Evolutionary conservation across 2,113 vertebrate species (phyloP).

Genomic region (Crotophaga sulcirostris): DNA sequence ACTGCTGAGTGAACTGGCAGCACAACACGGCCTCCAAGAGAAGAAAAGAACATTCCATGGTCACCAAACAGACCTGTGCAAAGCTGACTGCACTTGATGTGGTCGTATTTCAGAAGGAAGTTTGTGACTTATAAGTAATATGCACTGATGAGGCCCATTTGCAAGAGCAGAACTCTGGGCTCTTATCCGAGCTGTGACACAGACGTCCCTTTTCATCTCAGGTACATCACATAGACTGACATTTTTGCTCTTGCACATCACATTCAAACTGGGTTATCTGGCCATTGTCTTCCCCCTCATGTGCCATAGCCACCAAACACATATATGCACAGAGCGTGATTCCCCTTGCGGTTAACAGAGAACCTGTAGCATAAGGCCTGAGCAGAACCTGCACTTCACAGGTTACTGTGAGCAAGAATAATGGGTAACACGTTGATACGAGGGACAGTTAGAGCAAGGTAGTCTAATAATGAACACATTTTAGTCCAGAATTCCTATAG

Average conservation of each 20-base stretch:
- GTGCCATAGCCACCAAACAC: neutral
- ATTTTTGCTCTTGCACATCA: neutral
- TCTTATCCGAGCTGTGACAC: neutral
- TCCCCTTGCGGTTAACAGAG: neutral
- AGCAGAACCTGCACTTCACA: neutral
- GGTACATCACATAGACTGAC: accelerated
- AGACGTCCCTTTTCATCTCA: neutral
- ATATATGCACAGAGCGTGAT: neutral
- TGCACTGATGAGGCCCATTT: neutral
- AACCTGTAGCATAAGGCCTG: neutral
- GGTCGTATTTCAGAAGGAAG: neutral
- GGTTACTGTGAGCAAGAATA: neutral
- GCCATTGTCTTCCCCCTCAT: neutral
- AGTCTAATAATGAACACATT: neutral
- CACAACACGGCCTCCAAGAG: neutral
- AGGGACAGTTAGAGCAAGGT: neutral
- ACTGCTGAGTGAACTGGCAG: neutral
- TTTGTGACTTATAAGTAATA: neutral
- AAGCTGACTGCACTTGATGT: neutral
- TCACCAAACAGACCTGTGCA: neutral
- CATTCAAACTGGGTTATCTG: neutral
- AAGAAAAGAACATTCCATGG: neutral
- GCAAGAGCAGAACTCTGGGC: neutral
- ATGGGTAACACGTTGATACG: neutral
- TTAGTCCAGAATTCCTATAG: neutral